Base-by-base conservation (phyloP, 2,888 invertebrate species). In the Fragum whitleyi region DNA sequence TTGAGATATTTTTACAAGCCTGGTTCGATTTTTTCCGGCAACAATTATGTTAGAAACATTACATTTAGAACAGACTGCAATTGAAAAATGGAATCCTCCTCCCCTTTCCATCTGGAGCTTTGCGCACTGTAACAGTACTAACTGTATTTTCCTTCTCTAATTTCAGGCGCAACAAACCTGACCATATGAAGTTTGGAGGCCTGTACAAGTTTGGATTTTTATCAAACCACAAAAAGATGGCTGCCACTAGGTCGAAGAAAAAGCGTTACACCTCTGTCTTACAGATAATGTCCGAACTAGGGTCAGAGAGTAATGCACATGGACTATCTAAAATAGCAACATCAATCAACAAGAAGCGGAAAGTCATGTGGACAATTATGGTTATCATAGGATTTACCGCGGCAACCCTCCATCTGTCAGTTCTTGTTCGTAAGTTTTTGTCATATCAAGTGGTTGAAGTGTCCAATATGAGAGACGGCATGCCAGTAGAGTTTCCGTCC, bases 351-450 rank as follows among this genome's bases (percentile, higher is more conserved):
- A 90, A 90, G 14, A 89, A 89, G 77, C 79, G 92, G 6, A 91
- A 91, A 84, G 91, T 92, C 28, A 89, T 91, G 79, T 92, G 92
- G 92, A 88, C 90, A 0, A 76, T 92, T 21, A 75, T 91, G 67
- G 92, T 92, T 16, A 91, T 92, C 65, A 86, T 91, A 19, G 92
- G 92, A 14, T 91, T 92, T 84, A 91, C 92, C 21, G 92, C 92
- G 0, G 92, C 92, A 11, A 91, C 91, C 3, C 69, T 91, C 32
- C 92, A 92, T 77, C 85, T 92, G 39, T 92, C 92, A 1, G 81
- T 91, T n/a, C 86, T 92, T 0, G 91, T 92, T 14, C 77, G 86
- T 53, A 91, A 91, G 76, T 92, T 91, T 75, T 84, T 92, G 14
- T 86, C 88, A 65, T 91, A 89, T 73, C 88, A 90, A 70, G 91